Percentiles rank a stretch among this genome's conserved stretches.
Evolutionary conservation across 1,140 invertebrate species (phyloP).

Genomic region (Belonocnema kinseyi): DNA sequence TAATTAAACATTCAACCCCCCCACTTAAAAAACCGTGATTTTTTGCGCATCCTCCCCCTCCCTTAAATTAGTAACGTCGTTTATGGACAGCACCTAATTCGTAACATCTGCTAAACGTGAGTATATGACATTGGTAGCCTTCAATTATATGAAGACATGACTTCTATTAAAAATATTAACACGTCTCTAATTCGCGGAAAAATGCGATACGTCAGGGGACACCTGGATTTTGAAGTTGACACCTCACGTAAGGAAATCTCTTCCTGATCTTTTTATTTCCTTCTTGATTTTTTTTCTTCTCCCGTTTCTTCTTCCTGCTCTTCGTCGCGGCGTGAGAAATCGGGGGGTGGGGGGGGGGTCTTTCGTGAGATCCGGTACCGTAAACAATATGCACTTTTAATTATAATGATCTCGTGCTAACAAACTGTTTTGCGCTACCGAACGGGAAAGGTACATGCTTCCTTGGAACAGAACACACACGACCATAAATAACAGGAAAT

Average conservation of each 20-base stretch:
- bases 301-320: constrained; percentile 33
- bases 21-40: too few species aligned
- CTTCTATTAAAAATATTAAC: constrained; percentile 7
- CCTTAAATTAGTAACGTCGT: too few species aligned
- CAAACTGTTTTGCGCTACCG: constrained; percentile 58
- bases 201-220: constrained; percentile 24
- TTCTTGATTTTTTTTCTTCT: constrained; percentile 47
- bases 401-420: constrained; percentile 69
- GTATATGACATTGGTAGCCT: neutral
- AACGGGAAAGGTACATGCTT: constrained; percentile 54
- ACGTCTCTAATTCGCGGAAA: constrained; percentile 35
- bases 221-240: constrained; percentile 18
- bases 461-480: constrained; percentile 18
- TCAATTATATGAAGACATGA: neutral
- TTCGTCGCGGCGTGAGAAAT: constrained; percentile 67
- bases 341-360: constrained; percentile 45
- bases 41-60: too few species aligned
- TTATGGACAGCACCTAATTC: too few species aligned
- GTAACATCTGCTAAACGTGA: neutral
- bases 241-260: constrained; percentile 56
- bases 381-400: constrained; percentile 71
- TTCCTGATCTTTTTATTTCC: constrained; percentile 56
- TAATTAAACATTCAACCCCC: too few species aligned
- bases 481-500: constrained; percentile 19
- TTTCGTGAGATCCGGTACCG: constrained; percentile 61